A percentile compares a stretch with the other conserved stretches of the same genome.
Evolutionary conservation across 2,888 invertebrate genomes (phyloP).

Genomic region (Sesia bembeciformis): DNA sequence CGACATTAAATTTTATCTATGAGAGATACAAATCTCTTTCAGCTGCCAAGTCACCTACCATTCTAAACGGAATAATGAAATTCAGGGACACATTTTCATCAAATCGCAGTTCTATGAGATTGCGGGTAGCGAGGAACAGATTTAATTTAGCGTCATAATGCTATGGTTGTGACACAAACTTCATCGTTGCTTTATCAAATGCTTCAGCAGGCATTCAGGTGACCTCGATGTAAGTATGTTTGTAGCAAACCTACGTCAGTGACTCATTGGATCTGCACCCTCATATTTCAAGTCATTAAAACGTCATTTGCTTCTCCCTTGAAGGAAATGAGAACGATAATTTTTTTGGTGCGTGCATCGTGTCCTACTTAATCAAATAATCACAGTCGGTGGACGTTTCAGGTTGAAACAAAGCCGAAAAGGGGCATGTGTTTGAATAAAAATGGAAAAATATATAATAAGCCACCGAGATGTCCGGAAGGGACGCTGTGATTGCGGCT

Average conservation of each 20-base stretch:
- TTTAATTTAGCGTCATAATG: too few species aligned
- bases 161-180: too few species aligned
- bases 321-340: constrained; percentile 25
- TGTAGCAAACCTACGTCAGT: background rate
- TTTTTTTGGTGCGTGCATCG: constrained; percentile 28
- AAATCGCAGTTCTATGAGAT: too few species aligned
- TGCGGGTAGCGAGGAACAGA: too few species aligned
- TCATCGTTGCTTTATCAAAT: too few species aligned
- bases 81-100: too few species aligned
- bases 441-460: background rate
- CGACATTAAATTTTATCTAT: too few species aligned
- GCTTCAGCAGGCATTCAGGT: background rate
- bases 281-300: constrained; percentile 28
- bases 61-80: too few species aligned
- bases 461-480: constrained; percentile 3
- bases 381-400: constrained; percentile 18
- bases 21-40: too few species aligned
- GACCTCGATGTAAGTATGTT: background rate
- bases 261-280: background rate
- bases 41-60: too few species aligned
- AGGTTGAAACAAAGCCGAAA: background rate
- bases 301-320: constrained; percentile 24
- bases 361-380: constrained; percentile 29
- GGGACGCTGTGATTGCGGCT: constrained; percentile 2
- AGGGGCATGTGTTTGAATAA: background rate